Evolutionary conservation across 2,113 vertebrate genomes (phyloP).

Genomic region (Parus major): DNA sequence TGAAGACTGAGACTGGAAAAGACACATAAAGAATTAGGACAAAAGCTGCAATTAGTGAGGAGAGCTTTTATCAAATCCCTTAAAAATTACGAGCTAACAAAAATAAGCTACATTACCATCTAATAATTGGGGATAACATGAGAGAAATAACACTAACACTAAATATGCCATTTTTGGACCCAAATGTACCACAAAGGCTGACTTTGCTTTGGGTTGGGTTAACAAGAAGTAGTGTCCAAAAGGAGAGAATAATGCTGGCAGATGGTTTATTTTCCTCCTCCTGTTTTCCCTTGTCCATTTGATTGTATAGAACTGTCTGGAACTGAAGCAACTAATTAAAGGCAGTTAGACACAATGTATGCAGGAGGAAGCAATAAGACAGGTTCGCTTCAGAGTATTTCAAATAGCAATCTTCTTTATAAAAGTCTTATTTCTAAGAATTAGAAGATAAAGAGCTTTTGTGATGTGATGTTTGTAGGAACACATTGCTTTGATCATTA

Average conservation of each 20-base stretch:
- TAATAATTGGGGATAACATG: not conserved
- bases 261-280: not conserved
- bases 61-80: not conserved
- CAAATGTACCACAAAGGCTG: not conserved
- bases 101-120: not conserved
- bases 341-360: not conserved
- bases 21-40: not conserved
- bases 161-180: not conserved
- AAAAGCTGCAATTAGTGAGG: not conserved
- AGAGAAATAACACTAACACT: not conserved
- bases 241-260: not conserved
- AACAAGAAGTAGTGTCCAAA: not conserved
- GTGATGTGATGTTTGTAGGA: not conserved
- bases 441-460: not conserved
- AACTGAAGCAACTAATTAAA: conserved; percentile 1
- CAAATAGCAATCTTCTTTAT: not conserved
- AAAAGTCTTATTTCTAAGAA: not conserved
- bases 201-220: not conserved
- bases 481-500: not conserved
- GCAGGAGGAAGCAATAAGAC: not conserved
- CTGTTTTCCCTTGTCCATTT: not conserved
- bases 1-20: not conserved
- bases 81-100: not conserved
- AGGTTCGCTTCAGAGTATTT: not conserved
- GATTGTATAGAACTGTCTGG: not conserved